Evolutionary conservation across 2,797 vertebrate species (phyloP), one percentile per base, ranked within the genome.

Genomic region (Phataginus tricuspis): DNA sequence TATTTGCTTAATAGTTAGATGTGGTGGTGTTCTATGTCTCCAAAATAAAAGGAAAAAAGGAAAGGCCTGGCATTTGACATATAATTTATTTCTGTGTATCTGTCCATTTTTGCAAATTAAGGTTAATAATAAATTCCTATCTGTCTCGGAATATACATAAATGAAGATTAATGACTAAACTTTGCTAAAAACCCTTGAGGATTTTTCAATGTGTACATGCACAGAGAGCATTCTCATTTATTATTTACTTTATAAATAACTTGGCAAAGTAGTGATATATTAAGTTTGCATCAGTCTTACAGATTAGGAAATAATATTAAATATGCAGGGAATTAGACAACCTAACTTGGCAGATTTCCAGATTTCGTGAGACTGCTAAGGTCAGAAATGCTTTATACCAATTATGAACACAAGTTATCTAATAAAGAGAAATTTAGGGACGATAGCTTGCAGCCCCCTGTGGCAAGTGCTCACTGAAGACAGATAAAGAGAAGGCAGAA

Each of bases 241-340:
- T 97, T 97, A 94, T 92, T 93, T 86, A 74, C 93, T 61, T 87
- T 92, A 25, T 49, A 97, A 95, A 96, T 97, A 94, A 90, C 63
- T 94, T 91, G 66, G 49, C 89, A 94, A 91, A 90, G 94, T 94
- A 95, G 55, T 88, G 39, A 86, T 84, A 61, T 21, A 79, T 75
- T 94, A 96, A 84, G 61, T 95, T 92, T 49, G 63, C 9, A 74
- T 94, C 91, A 86, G 34, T 87, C 57, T 95, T 77, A 37, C 63
- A 95, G 68, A 82, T 88, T 85, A 82, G 59, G 34, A 71, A 68
- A 74, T 96, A 91, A 92, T 86, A 87, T 72, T 68, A 64, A 79
- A 53, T 75, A 53, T 37, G 19, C 34, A 85, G 37, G 66, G 96
- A 92, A 91, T 45, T 37, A 91, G 72, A 94, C 25, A 91, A 25